Evolutionary conservation across 2,888 invertebrate species (phyloP).

Genomic region (Parasteatoda lunata): DNA sequence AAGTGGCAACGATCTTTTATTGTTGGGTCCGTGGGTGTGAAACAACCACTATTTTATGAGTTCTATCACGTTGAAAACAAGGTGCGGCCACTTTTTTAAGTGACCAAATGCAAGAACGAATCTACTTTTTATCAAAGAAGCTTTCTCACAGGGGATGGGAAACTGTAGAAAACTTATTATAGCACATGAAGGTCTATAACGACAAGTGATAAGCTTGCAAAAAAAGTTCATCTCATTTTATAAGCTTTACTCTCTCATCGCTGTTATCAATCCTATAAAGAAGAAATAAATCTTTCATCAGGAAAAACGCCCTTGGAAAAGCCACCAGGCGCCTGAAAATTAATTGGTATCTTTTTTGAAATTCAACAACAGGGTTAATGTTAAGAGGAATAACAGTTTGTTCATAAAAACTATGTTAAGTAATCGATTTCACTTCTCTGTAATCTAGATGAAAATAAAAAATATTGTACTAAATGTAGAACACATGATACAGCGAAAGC

Average conservation of each 20-base stretch:
- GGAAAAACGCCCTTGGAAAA: constrained; percentile 24
- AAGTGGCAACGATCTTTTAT: background rate
- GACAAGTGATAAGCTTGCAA: background rate
- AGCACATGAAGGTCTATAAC: background rate
- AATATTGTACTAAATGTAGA: too few species aligned
- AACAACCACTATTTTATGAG: constrained; percentile 5
- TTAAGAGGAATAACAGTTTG: too few species aligned
- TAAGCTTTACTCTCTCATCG: constrained; percentile 18
- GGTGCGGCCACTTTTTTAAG: constrained; percentile 22
- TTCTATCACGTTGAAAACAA: constrained; percentile 20
- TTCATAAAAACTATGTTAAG: too few species aligned
- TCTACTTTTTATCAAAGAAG: background rate
- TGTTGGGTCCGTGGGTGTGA: constrained; percentile 37
- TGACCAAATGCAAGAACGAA: background rate
- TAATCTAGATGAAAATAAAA: too few species aligned
- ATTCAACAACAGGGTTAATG: too few species aligned
- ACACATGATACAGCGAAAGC: too few species aligned
- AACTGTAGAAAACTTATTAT: background rate
- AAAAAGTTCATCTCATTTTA: constrained; percentile 14
- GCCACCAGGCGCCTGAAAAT: constrained; percentile 26
- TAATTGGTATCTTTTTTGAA: background rate
- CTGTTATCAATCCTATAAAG: constrained; percentile 9
- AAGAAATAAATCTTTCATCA: constrained; percentile 33
- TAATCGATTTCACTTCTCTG: too few species aligned
- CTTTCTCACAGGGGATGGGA: background rate